These are phyloP conservation scores for Yponomeuta cagnagella DNA, from an alignment of 2,888 invertebrate species.

Conservation along the genomic window DNA sequence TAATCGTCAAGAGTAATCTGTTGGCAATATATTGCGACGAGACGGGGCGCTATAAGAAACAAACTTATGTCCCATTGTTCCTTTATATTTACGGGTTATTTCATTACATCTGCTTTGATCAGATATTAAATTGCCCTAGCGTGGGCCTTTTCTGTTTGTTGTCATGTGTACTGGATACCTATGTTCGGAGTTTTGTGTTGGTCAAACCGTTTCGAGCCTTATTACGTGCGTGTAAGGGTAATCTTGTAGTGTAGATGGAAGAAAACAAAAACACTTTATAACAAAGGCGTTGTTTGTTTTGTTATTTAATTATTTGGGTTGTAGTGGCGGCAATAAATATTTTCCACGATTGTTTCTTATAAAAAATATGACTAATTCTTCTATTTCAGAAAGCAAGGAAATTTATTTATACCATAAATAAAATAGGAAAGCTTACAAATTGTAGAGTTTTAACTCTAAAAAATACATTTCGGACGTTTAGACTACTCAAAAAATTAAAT, in stretches of 20 bases:
- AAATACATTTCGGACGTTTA: no score
- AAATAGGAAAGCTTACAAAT: no score
- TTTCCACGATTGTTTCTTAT: no score
- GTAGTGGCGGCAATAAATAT: background rate
- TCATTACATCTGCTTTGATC: constrained; percentile 58
- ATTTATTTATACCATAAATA: no score
- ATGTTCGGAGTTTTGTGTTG: background rate
- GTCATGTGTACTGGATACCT: background rate
- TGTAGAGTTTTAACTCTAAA: no score
- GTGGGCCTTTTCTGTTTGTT: constrained; percentile 36
- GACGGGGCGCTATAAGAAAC: constrained; percentile 58
- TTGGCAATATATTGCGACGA: constrained; percentile 24
- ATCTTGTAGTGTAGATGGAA: background rate
- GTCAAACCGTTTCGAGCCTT: background rate
- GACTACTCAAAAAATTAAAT: background rate
- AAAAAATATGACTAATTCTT: no score
- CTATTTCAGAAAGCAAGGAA: no score
- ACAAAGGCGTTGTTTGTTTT: background rate
- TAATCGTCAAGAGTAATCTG: background rate
- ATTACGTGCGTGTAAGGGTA: background rate
- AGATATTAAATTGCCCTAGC: constrained; percentile 60
- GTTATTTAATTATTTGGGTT: background rate
- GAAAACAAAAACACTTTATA: background rate
- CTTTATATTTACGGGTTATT: constrained; percentile 64
- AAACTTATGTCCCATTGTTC: constrained; percentile 67